Base-by-base conservation (phyloP, 2,113 vertebrate species). In the Coptodon rendalli region DNA sequence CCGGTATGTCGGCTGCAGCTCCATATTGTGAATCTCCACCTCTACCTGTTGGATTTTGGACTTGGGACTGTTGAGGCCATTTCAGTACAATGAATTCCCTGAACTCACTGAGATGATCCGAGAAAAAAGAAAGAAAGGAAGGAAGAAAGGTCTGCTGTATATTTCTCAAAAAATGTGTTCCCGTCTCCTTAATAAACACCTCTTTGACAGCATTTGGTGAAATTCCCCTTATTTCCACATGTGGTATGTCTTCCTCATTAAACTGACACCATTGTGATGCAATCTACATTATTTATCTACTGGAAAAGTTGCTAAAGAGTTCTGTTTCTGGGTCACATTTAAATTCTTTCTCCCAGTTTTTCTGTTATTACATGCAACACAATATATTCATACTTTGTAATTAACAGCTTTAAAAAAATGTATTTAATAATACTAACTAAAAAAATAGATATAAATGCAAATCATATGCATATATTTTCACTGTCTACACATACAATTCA, bases 101-200 rank as follows among this genome's bases (percentile, higher is more conserved):
- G 63, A 66, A 36, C 31, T 68, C 36, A 63, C 29, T 63, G 34
- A 0, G 34, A 68, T 22, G 63, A 68, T 0, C 34, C 1, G 11
- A 38, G 19, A 68, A 22, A 22, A 68, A 68, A 40, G 6, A 68
- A 43, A 43, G 4, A 43, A 43, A 43, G 10, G 13, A 68, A 8
- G 0, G 2, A 71, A 43, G 36, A 16, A 40, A 43, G 7, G 24
- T 43, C 1, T 24, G 38, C 63, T 22, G 63, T 40, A 68, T 68
- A 40, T 0, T 68, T 68, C 34, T 68, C 63, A 68, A 22, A 40
- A 22, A 40, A 68, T 68, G 34, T 22, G 34, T 40, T 0, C 36
- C 19, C 0, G 1, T 11, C 24, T 48, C 68, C 22, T 29, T 48
- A 48, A 76, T 45, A 45, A 34, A n/a, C 34, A 68, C 36, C 7